phyloP scores from a whole-genome alignment of 2,113 vertebrate genomes.

The Tragulus kanchil region DNA sequence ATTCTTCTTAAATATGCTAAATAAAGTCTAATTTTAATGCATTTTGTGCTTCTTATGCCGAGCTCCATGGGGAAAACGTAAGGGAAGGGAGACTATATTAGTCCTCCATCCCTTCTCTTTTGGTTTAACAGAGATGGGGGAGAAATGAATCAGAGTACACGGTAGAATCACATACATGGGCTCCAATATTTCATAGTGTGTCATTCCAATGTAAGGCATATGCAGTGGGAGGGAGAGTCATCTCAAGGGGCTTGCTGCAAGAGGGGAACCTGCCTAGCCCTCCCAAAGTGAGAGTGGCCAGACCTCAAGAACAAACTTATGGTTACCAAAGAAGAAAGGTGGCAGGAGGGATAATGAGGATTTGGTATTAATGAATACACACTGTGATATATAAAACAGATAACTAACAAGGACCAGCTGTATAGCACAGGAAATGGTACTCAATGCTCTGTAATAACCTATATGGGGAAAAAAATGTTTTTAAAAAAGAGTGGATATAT shows the following conservation, averaged over 20 bases:
- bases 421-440: not conserved
- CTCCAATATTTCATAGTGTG: not conserved
- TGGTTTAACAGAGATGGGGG: not conserved
- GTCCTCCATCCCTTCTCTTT: not conserved
- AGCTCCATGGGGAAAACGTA: not conserved
- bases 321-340: not conserved
- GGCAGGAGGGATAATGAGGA: not conserved
- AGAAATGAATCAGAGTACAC: not conserved
- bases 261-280: not conserved
- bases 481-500: not conserved
- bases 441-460: not conserved
- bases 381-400: not conserved
- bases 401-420: not conserved
- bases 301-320: not conserved
- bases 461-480: not conserved
- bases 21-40: conserved; percentile 80
- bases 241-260: not conserved
- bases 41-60: conserved; percentile 14
- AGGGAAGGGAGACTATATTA: not conserved
- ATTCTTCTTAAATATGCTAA: conserved; percentile 79
- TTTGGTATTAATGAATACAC: not conserved
- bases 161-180: not conserved
- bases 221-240: not conserved
- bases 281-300: not conserved
- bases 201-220: not conserved